Percentiles rank a stretch among this genome's conserved stretches.
phyloP scores from a whole-genome alignment of 2,888 invertebrate genomes.

The Polydrusus pterygomalis region DNA sequence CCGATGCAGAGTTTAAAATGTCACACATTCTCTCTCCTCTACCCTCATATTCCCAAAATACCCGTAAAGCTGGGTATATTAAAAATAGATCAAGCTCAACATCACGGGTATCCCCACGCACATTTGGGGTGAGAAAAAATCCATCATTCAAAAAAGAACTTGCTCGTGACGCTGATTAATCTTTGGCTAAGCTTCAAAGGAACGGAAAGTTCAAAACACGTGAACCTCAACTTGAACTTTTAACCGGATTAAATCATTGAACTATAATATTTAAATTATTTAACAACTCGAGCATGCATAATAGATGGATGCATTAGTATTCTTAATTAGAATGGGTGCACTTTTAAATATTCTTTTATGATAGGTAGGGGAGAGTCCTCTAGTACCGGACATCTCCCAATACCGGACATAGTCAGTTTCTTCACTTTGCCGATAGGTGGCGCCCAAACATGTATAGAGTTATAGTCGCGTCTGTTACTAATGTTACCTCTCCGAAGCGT shows the following conservation, averaged over 20 bases:
- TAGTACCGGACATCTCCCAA: too few relatives aligned
- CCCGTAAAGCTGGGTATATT: constrained; percentile 6
- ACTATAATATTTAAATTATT: constrained; percentile 24
- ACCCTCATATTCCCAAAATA: constrained; percentile 13
- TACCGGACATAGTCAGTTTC: too few relatives aligned
- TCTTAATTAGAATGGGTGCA: not conserved
- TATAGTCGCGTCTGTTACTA: too few relatives aligned
- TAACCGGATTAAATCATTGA: constrained; percentile 17
- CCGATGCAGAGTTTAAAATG: not conserved
- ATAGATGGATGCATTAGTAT: not conserved
- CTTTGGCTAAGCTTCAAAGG: constrained; percentile 14
- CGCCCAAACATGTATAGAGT: too few relatives aligned
- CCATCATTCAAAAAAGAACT: constrained; percentile 15
- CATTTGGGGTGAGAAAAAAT: constrained; percentile 21
- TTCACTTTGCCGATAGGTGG: too few relatives aligned
- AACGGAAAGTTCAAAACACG: constrained; percentile 11
- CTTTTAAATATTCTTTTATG: too few relatives aligned
- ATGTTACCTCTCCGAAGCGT: too few relatives aligned
- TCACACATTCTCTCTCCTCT: not conserved
- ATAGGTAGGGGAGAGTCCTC: too few relatives aligned
- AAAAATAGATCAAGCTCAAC: constrained; percentile 20
- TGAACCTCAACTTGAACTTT: constrained; percentile 24
- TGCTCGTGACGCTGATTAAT: constrained; percentile 7
- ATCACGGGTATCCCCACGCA: constrained; percentile 8
- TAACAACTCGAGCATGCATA: constrained; percentile 9